Percentiles rank a stretch among this genome's conserved stretches.
phyloP scores from a whole-genome alignment of 2,797 vertebrate species.

The Cyclopterus lumpus region DNA sequence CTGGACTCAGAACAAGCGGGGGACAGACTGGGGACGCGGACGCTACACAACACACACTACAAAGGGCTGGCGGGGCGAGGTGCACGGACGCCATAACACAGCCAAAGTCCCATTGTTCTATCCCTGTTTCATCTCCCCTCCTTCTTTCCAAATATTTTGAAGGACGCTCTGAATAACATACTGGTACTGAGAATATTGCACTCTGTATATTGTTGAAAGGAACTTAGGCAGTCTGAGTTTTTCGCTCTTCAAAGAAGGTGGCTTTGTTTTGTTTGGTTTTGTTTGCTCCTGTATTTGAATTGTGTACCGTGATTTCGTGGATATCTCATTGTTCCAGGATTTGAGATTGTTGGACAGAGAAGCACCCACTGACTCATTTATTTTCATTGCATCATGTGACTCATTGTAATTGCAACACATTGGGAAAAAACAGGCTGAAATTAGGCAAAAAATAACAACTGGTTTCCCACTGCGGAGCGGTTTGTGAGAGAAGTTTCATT shows the following conservation, averaged over 20 bases:
- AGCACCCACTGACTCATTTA: slow-evolving; percentile 80
- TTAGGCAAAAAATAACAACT: slow-evolving; percentile 72
- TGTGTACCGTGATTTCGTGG: slow-evolving; percentile 80
- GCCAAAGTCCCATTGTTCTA: slow-evolving; percentile 84
- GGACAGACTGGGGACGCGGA: slow-evolving; percentile 69
- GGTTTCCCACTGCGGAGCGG: slow-evolving; percentile 69
- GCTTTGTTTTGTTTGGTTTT: slow-evolving; percentile 85
- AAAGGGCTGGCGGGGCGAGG: slow-evolving; percentile 83
- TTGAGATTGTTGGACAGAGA: slow-evolving; percentile 79
- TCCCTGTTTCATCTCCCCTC: slow-evolving; percentile 84
- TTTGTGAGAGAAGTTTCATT: slow-evolving; percentile 59
- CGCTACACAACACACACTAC: slow-evolving; percentile 78
- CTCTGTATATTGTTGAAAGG: slow-evolving; percentile 89
- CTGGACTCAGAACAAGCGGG: slow-evolving; percentile 77
- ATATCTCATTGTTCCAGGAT: slow-evolving; percentile 85
- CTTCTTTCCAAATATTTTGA: slow-evolving; percentile 89
- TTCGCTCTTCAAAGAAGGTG: slow-evolving; percentile 82
- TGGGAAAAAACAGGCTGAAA: slow-evolving; percentile 59
- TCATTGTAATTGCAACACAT: slow-evolving; percentile 75
- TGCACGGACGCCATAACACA: slow-evolving; percentile 83
- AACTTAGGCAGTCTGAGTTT: slow-evolving; percentile 82
- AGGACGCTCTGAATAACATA: slow-evolving; percentile 84
- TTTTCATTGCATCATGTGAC: slow-evolving; percentile 82
- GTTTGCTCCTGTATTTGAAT: slow-evolving; percentile 82
- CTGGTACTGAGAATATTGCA: slow-evolving; percentile 82